These are phyloP conservation scores for Poecilobothrus nobilitatus DNA, from an alignment of 2,888 invertebrate genomes.

Conservation along the genomic window DNA sequence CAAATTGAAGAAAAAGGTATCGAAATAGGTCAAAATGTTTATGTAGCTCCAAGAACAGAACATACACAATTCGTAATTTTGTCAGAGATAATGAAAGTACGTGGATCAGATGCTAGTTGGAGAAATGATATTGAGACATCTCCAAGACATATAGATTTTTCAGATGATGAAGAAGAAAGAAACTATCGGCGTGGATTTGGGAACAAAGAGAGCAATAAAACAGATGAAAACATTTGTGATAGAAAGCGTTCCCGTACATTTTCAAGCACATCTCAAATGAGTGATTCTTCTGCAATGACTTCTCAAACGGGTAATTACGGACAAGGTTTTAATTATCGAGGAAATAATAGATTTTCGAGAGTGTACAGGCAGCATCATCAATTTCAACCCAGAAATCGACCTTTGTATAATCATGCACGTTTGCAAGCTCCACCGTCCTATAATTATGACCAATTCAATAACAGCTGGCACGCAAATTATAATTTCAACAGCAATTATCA, in stretches of 20 bases:
- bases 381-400: neutral
- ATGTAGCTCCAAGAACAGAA: conserved; percentile 68
- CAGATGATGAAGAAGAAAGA: conserved; percentile 81
- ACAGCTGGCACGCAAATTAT: conserved; percentile 7
- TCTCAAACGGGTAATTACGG: neutral
- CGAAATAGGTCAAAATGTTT: conserved; percentile 62
- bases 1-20: conserved; percentile 65
- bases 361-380: neutral
- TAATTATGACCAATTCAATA: neutral
- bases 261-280: neutral
- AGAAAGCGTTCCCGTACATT: conserved; percentile 14
- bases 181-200: conserved; percentile 42
- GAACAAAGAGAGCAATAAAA: conserved; percentile 37
- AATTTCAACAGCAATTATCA: conserved; percentile 4
- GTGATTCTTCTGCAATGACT: neutral
- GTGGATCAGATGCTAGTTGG: conserved; percentile 86
- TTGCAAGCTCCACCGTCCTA: neutral
- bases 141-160: conserved; percentile 61
- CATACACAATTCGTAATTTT: conserved; percentile 71
- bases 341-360: neutral
- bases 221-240: conserved; percentile 24
- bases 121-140: conserved; percentile 75
- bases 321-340: neutral
- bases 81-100: conserved; percentile 60
- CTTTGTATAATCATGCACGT: neutral